phyloP scores from a whole-genome alignment of 2,888 invertebrate genomes.

The Halocaridina rubra region DNA sequence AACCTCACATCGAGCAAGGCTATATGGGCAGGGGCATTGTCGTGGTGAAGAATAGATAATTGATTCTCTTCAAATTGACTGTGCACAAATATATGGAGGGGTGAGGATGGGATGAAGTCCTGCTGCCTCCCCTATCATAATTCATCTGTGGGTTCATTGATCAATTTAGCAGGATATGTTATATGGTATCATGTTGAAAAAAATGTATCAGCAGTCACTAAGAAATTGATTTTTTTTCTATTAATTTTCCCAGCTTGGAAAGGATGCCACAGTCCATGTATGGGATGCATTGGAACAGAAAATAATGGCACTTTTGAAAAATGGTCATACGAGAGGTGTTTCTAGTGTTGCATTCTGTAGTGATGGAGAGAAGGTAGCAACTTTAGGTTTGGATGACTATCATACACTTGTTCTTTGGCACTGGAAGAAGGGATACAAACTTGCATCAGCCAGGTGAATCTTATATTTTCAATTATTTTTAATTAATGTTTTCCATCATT shows the following conservation, averaged over 20 bases:
- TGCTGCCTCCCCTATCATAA: too few relatives aligned
- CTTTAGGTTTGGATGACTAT: slow-evolving; percentile 70
- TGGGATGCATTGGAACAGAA: slow-evolving; percentile 70
- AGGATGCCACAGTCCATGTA: slow-evolving; percentile 69
- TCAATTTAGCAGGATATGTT: background rate
- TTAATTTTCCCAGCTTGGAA: slow-evolving; percentile 68
- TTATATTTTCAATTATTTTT: too few relatives aligned
- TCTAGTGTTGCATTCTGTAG: slow-evolving; percentile 66
- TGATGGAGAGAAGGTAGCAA: slow-evolving; percentile 69
- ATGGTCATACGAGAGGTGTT: slow-evolving; percentile 66
- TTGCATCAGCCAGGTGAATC: slow-evolving; percentile 69
- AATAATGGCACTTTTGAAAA: slow-evolving; percentile 67
- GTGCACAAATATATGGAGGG: too few relatives aligned
- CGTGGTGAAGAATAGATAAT: too few relatives aligned
- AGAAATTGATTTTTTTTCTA: too few relatives aligned
- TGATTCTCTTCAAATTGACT: too few relatives aligned
- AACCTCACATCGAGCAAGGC: too few relatives aligned
- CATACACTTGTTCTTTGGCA: slow-evolving; percentile 70
- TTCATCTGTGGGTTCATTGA: too few relatives aligned
- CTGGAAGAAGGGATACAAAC: slow-evolving; percentile 70
- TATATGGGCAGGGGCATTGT: too few relatives aligned
- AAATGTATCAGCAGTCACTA: too few relatives aligned
- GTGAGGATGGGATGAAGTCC: too few relatives aligned
- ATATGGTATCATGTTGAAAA: background rate
- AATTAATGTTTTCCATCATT: too few relatives aligned